phyloP scores from a whole-genome alignment of 2,113 vertebrate genomes.

The Notothenia coriiceps region DNA sequence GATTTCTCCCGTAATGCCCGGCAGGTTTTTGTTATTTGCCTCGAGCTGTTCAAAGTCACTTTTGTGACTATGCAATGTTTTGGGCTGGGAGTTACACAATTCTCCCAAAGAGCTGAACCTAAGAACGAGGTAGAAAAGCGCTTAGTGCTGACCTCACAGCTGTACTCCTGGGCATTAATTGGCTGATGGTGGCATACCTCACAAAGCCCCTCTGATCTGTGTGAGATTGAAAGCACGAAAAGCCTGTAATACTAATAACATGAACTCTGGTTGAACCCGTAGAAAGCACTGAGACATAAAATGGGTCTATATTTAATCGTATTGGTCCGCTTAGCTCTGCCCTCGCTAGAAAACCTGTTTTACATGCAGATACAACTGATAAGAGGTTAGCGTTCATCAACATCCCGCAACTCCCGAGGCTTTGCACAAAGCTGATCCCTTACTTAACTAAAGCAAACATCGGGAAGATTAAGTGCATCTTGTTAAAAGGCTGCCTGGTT shows the following conservation, averaged over 20 bases:
- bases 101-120: slow-evolving; percentile 30
- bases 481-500: slow-evolving; percentile 46
- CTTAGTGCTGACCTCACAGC: slow-evolving; percentile 34
- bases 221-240: slow-evolving; percentile 67
- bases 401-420: slow-evolving; percentile 28
- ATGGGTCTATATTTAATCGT: slow-evolving; percentile 53
- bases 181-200: slow-evolving; percentile 71
- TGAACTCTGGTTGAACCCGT: slow-evolving; percentile 73
- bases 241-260: slow-evolving; percentile 62
- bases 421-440: slow-evolving; percentile 48
- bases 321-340: slow-evolving; percentile 23
- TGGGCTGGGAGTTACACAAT: slow-evolving; percentile 56
- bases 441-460: slow-evolving; percentile 69
- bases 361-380: slow-evolving; percentile 60
- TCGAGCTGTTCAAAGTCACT: slow-evolving; percentile 34
- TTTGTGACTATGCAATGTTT: slow-evolving; percentile 38
- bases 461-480: slow-evolving; percentile 60
- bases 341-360: slow-evolving; percentile 30
- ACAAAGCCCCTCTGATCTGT: slow-evolving; percentile 73
- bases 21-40: slow-evolving; percentile 42
- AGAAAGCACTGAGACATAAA: slow-evolving; percentile 43
- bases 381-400: slow-evolving; percentile 53
- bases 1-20: slow-evolving; percentile 9
- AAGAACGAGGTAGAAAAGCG: slow-evolving; percentile 35
- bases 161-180: slow-evolving; percentile 65